phyloP scores from a whole-genome alignment of 2,113 vertebrate species.

The Cynocephalus volans region DNA sequence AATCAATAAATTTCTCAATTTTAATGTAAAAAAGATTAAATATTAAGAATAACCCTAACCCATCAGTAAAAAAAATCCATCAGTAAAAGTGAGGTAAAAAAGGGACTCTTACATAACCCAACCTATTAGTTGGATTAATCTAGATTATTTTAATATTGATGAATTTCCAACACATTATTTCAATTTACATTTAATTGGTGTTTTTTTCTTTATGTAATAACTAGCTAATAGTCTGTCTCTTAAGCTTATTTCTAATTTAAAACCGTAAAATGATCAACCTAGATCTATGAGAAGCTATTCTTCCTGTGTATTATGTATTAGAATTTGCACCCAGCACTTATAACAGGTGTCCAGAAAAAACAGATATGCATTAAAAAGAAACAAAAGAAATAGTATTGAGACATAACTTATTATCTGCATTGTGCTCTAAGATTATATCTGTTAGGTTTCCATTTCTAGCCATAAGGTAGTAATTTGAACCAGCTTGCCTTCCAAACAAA shows the following conservation, averaged over 20 bases:
- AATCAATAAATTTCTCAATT: slow-evolving; percentile 66
- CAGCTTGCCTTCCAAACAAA: not conserved
- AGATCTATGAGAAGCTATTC: not conserved
- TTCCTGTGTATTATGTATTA: not conserved
- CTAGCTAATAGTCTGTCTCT: not conserved
- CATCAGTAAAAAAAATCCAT: not conserved
- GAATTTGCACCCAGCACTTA: not conserved
- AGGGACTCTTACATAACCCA: not conserved
- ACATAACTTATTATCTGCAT: not conserved
- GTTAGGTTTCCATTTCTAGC: not conserved
- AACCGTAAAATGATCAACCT: not conserved
- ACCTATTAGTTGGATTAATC: not conserved
- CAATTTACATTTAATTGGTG: slow-evolving; percentile 21
- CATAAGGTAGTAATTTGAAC: not conserved
- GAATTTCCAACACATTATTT: not conserved
- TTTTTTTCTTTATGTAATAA: not conserved
- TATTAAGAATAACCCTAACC: not conserved
- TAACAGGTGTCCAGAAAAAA: not conserved
- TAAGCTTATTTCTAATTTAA: slow-evolving; percentile 8
- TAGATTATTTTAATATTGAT: not conserved
- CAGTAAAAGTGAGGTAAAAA: not conserved
- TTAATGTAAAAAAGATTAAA: slow-evolving; percentile 45
- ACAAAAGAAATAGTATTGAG: not conserved
- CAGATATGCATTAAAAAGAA: not conserved
- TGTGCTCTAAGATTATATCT: not conserved